Conservation (phyloP, 1,140 invertebrate species). For the Saccostrea cuccullata region DNA sequence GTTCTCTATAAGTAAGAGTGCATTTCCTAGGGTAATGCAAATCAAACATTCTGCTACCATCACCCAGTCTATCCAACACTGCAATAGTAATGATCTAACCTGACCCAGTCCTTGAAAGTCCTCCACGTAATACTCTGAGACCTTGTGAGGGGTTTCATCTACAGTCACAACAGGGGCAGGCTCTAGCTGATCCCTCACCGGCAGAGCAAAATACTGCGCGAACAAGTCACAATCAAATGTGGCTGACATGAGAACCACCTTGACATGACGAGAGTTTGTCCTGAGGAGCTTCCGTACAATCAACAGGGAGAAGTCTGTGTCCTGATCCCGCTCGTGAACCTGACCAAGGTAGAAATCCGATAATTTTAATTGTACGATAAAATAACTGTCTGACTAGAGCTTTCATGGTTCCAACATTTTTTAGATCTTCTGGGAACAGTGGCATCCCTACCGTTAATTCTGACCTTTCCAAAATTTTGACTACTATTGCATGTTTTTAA, state of each 20-base stretch:
- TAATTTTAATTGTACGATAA: no score
- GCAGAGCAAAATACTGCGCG: slow-evolving; percentile 74
- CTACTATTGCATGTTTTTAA: no score
- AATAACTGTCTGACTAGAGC: no score
- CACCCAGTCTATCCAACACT: neutral
- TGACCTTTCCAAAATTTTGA: no score
- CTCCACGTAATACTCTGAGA: slow-evolving; percentile 75
- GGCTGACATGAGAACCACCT: slow-evolving; percentile 80
- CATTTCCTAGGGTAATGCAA: neutral
- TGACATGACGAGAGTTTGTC: slow-evolving; percentile 81
- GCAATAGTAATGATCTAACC: slow-evolving; percentile 55
- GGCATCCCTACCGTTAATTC: no score
- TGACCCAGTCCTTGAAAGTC: slow-evolving; percentile 68
- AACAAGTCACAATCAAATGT: slow-evolving; percentile 76
- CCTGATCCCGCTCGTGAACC: slow-evolving; percentile 78
- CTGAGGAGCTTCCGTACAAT: slow-evolving; percentile 75
- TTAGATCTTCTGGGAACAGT: no score
- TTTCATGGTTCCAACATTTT: no score
- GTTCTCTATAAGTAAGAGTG: no score
- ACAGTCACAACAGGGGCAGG: slow-evolving; percentile 73
- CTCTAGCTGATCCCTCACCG: slow-evolving; percentile 67
- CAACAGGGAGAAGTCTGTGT: slow-evolving; percentile 76
- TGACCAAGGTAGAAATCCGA: slow-evolving; percentile 23
- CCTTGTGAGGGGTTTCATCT: slow-evolving; percentile 70
- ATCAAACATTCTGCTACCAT: neutral